Percentiles rank a stretch among this genome's conserved stretches.
These are phyloP conservation scores for Lasiurus borealis DNA, from an alignment of 2,113 vertebrate genomes.

Conservation along the genomic window DNA sequence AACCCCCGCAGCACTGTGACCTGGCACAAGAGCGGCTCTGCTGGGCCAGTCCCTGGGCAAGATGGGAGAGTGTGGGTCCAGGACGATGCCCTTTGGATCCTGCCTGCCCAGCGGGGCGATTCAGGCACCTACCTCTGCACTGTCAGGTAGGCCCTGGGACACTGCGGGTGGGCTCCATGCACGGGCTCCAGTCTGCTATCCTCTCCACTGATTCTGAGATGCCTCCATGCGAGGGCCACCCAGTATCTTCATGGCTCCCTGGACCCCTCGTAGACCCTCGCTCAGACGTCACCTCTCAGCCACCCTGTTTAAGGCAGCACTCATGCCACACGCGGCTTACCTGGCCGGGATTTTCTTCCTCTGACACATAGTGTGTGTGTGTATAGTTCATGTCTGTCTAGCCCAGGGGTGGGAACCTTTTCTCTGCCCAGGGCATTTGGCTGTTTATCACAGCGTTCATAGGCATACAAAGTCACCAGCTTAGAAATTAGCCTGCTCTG, in stretches of 20 bases:
- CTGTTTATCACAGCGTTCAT: too few species aligned
- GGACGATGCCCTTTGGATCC: conserved; percentile 88
- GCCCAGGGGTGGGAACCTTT: too few species aligned
- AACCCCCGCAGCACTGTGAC: conserved; percentile 73
- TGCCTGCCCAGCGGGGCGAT: conserved; percentile 89
- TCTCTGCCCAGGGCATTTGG: too few species aligned
- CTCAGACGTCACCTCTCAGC: not conserved
- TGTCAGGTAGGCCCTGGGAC: conserved; percentile 84
- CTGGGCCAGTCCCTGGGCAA: conserved; percentile 52
- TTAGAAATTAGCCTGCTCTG: too few species aligned
- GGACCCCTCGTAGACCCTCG: not conserved
- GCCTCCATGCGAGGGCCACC: not conserved
- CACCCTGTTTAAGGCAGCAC: not conserved
- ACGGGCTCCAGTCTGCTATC: too few species aligned
- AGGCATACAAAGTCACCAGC: too few species aligned
- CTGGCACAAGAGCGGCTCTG: conserved; percentile 84
- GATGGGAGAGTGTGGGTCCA: conserved; percentile 82
- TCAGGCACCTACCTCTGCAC: conserved; percentile 92
- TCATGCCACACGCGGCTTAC: not conserved
- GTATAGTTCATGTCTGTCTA: too few species aligned
- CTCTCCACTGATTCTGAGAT: not conserved
- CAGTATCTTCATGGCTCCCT: not conserved
- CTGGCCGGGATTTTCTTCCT: not conserved
- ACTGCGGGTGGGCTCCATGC: not conserved
- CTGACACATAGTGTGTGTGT: not conserved